Conservation (phyloP, 2,797 vertebrate species). For the Echeneis naucrates region DNA sequence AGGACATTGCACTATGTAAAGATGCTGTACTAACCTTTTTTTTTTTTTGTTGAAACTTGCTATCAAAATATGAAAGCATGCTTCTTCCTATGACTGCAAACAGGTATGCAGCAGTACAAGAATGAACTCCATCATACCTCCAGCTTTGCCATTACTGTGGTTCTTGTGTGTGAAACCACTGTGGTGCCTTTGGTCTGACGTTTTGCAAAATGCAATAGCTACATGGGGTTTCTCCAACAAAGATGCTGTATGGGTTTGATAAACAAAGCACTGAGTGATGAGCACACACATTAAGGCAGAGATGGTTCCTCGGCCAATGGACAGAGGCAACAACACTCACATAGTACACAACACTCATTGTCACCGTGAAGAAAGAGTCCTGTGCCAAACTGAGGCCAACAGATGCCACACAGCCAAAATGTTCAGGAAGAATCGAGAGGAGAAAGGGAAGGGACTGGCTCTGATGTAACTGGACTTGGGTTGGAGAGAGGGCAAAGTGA, state of each 20-base stretch:
- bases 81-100: too few relatives aligned
- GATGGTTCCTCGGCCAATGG: constrained; percentile 28
- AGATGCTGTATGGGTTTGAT: constrained; percentile 18
- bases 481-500: constrained; percentile 2
- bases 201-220: background rate
- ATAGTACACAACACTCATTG: constrained; percentile 54
- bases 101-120: too few relatives aligned
- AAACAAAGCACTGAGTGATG: constrained; percentile 12
- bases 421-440: constrained; percentile 48
- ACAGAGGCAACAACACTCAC: constrained; percentile 29
- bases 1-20: background rate
- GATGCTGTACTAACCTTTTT: too few relatives aligned
- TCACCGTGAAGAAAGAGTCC: constrained; percentile 56
- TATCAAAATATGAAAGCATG: background rate
- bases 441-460: constrained; percentile 27
- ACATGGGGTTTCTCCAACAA: constrained; percentile 4
- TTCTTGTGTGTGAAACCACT: background rate
- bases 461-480: constrained; percentile 33
- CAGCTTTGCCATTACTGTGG: background rate
- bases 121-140: background rate
- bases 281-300: constrained; percentile 19
- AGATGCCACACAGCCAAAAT: constrained; percentile 29
- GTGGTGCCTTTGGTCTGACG: background rate
- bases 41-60: too few relatives aligned
- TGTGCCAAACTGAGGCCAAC: constrained; percentile 44